Evolutionary conservation across 2,888 invertebrate species (phyloP).

Genomic region (Taphrorychus bicolor): DNA sequence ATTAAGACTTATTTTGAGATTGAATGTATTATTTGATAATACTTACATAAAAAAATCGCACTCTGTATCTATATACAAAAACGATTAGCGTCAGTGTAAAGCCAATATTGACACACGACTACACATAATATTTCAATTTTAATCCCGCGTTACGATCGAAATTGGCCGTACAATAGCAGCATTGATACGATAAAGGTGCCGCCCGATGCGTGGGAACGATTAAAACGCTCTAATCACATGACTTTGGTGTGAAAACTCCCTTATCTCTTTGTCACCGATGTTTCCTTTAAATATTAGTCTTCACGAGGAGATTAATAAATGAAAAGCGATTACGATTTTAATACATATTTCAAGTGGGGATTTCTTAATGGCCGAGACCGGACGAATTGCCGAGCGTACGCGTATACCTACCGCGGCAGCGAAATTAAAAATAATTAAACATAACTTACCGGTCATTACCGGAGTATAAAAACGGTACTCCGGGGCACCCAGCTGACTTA

Average conservation of each 20-base stretch:
- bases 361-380: constrained; percentile 7
- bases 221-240: constrained; percentile 4
- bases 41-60: too few relatives aligned
- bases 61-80: too few relatives aligned
- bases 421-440: constrained; percentile 41
- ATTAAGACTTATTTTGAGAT: too few relatives aligned
- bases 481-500: constrained; percentile 36
- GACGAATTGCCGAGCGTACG: constrained; percentile 21
- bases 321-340: background rate
- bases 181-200: constrained; percentile 6
- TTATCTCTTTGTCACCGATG: background rate
- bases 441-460: constrained; percentile 38
- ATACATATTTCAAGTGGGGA: background rate
- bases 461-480: constrained; percentile 33
- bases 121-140: background rate
- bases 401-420: constrained; percentile 26
- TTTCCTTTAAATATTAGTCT: background rate
- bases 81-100: too few relatives aligned
- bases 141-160: background rate
- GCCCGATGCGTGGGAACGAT: constrained; percentile 26
- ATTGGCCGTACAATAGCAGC: background rate
- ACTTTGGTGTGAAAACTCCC: background rate
- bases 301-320: background rate
- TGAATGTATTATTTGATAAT: too few relatives aligned
- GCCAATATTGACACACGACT: constrained; percentile 6